Base-by-base conservation (phyloP, 2,113 vertebrate genomes). In the Falco punctatus region DNA sequence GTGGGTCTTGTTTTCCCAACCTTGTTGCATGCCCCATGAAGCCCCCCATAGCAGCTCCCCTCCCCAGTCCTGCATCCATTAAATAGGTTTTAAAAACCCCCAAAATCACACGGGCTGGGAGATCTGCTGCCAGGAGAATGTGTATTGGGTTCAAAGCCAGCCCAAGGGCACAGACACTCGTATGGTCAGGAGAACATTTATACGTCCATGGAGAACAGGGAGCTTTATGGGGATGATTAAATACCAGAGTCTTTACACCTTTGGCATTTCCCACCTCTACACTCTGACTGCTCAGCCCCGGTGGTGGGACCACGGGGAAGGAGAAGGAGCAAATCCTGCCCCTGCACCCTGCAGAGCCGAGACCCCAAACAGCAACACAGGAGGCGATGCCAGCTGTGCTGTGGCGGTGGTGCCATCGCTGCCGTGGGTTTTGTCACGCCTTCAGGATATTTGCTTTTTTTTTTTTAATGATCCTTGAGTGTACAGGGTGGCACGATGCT, bases 61-160 rank as follows among this genome's bases (percentile, higher is more conserved):
- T 24, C 69, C 17, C 16, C 44, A 35, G 11, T 9, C 24, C 28
- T 51, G 3, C 22, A 4, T 3, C 6, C 0, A 0, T 11, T 40
- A 44, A 80, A 58, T 2, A 30, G 16, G 21, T 46, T 62, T 55
- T 6, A 11, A 48, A 81, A 48, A 81, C 12, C 9, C 13, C 15
- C 12, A 6, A 81, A 33, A 12, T 44, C 23, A 42, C 30, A 5
- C 6, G 33, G 54, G 21, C 16, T 59, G 11, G 33, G 57, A 71
- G 8, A 59, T 10, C 33, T 27, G 20, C 35, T 23, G 55, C 30
- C 22, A 32, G 32, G 40, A 46, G 33, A 73, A n/a, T 3, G 1
- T 2, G 27, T 7, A 3, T 33, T 54, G 55, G 4, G 6, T 61
- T 70, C 40, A 35, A 70, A 66, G 3, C 4, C 17, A 10, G 9